A percentile compares a stretch with the other conserved stretches of the same genome.
Conservation (phyloP, 2,797 vertebrate species). For the Lagocephalus sceleratus region DNA sequence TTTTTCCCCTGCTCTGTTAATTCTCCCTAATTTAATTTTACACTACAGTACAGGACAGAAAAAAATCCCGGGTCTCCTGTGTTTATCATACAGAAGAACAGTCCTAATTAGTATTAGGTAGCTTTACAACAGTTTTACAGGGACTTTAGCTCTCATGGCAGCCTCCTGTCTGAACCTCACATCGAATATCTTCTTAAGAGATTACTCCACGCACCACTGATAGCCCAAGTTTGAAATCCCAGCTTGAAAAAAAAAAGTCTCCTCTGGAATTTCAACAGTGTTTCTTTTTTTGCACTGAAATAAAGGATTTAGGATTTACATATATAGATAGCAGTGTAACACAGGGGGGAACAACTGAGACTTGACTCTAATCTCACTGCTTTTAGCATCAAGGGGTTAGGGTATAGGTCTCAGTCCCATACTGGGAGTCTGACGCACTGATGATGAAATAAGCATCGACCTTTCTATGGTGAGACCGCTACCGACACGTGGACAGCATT, state of each 20-base stretch:
- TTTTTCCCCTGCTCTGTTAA: background rate
- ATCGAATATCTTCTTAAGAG: conserved; percentile 56
- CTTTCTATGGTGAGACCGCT: too few relatives aligned
- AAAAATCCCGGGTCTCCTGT: background rate
- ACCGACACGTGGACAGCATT: too few relatives aligned
- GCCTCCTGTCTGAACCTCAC: conserved; percentile 21
- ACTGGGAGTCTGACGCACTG: too few relatives aligned
- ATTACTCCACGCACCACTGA: conserved; percentile 53
- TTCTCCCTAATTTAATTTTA: background rate
- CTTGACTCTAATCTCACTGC: background rate
- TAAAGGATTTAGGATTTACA: conserved; percentile 33
- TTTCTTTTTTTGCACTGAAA: conserved; percentile 16
- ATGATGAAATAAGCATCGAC: too few relatives aligned
- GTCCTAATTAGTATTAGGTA: conserved; percentile 4
- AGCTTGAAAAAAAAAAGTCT: conserved; percentile 18
- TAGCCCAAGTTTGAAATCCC: conserved; percentile 45
- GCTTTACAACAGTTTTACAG: conserved; percentile 15
- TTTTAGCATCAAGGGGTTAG: background rate
- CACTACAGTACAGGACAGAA: background rate
- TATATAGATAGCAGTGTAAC: conserved; percentile 17
- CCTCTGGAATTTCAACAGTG: conserved; percentile 30
- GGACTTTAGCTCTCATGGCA: conserved; percentile 28
- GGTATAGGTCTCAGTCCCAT: background rate
- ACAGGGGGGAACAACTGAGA: background rate
- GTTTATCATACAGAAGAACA: background rate